Evolutionary conservation across 53 echinoderm and acorn worm species (phyloP).

Genomic region (Henricia sp.): DNA sequence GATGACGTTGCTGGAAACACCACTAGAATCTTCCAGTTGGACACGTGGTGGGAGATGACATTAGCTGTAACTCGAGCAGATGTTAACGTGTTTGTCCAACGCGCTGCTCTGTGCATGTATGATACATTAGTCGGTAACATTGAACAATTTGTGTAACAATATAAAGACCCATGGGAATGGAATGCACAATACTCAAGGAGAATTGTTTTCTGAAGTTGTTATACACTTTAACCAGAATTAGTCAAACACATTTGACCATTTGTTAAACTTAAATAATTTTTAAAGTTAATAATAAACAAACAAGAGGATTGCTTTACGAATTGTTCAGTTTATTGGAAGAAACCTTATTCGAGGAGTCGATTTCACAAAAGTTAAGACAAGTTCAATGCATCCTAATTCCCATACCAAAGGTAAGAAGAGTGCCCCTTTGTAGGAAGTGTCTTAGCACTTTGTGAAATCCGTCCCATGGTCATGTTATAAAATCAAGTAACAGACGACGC

Average conservation of each 20-base stretch:
- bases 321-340: too few relatives aligned
- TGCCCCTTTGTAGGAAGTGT: too few relatives aligned
- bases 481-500: not conserved
- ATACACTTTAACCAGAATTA: not conserved
- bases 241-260: not conserved
- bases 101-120: constrained; percentile 27
- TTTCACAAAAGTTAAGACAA: not conserved
- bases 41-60: constrained; percentile 60
- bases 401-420: not conserved
- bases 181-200: not conserved
- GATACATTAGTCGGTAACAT: not conserved
- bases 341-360: not conserved
- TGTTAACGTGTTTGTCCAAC: not conserved
- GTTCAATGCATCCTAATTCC: not conserved
- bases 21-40: constrained; percentile 18
- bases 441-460: not conserved
- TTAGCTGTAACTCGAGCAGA: not conserved
- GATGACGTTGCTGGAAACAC: not conserved
- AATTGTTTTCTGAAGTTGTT: not conserved
- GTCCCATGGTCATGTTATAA: not conserved
- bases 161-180: too few relatives aligned
- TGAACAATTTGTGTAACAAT: not conserved
- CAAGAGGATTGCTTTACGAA: not conserved
- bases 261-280: not conserved
- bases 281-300: not conserved